These are phyloP conservation scores for Phylloscopus trochilus DNA, from an alignment of 2,113 vertebrate genomes.

Conservation along the genomic window DNA sequence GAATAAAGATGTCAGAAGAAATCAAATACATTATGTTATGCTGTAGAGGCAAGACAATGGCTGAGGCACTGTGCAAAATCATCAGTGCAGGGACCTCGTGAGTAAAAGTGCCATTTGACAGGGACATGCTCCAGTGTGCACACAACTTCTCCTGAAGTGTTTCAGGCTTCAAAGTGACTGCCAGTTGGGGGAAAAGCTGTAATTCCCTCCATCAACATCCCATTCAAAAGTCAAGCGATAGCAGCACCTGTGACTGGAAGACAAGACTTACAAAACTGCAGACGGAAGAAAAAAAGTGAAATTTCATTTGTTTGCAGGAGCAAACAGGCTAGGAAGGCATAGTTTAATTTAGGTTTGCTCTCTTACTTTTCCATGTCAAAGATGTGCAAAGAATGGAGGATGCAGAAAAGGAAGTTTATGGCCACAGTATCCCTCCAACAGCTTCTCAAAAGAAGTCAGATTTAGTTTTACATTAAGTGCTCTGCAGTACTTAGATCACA, in stretches of 20 bases:
- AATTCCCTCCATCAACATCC: neutral
- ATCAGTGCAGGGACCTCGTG: accelerated
- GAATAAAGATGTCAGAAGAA: neutral
- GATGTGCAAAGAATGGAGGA: neutral
- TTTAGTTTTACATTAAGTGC: neutral
- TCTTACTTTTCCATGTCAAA: neutral
- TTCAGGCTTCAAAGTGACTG: neutral
- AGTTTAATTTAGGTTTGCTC: neutral
- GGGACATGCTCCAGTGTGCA: neutral
- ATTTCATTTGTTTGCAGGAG: neutral
- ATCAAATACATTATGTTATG: neutral
- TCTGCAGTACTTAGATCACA: neutral
- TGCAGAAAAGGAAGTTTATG: neutral
- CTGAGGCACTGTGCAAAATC: neutral
- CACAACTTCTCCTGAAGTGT: neutral
- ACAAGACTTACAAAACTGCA: neutral
- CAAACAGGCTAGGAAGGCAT: neutral
- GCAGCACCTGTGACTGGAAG: neutral
- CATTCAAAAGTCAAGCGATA: neutral
- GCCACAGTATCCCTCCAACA: neutral
- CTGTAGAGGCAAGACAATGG: neutral
- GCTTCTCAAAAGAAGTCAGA: neutral
- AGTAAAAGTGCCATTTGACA: neutral
- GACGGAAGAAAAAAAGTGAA: neutral
- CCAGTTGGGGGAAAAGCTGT: neutral